Base-by-base conservation (phyloP, 2,888 invertebrate genomes). In the Trissonchulus latispiculum region DNA sequence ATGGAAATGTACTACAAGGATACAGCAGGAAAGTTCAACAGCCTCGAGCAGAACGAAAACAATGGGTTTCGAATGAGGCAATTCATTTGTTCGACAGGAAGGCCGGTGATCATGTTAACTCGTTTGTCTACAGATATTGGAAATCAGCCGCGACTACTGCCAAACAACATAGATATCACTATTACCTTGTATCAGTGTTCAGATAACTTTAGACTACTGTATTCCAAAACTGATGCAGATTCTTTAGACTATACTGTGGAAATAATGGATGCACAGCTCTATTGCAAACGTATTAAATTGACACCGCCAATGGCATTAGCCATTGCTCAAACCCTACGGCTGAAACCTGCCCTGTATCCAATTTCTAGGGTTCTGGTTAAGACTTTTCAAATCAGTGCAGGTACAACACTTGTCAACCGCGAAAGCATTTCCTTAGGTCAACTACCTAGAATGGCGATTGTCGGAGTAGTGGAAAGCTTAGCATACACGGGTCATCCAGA, bases 91-190 rank as follows among this genome's bases (percentile, higher is more conserved):
- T 8, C 66, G 15, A 29, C 29, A 8, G 29, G 66, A 31, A 8
- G 29, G 33, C 29, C 29, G 33, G 29, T 64, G 29, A 35, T 64
- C 15, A 18, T 29, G 8, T 64, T 64, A 18, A 35, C 8, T 64
- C 66, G 66, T 32, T 35, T 64, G 8, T 64, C 66, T 32, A 64
- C n/a, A n/a, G n/a, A n/a, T n/a, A n/a, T n/a, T n/a, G n/a, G n/a
- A n/a, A n/a, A n/a, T n/a, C n/a, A n/a, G 66, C 66, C 8, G 32
- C 66, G 66, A 18, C 29, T 64, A 35, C 66, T 64, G 8, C 29
- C 29, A 15, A 64, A 15, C n/a, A n/a, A 35, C 15, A 35, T 64
- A 18, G 66, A 64, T n/a, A 29, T 64, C 33, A 8, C 8, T 8
- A 35, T 64, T 8, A 8, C 66, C 15, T 18, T 64, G 15, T 35